Evolutionary conservation across 2,888 invertebrate genomes (phyloP), one percentile per base, ranked within the genome.

Genomic region (Loripinus fragilis): DNA sequence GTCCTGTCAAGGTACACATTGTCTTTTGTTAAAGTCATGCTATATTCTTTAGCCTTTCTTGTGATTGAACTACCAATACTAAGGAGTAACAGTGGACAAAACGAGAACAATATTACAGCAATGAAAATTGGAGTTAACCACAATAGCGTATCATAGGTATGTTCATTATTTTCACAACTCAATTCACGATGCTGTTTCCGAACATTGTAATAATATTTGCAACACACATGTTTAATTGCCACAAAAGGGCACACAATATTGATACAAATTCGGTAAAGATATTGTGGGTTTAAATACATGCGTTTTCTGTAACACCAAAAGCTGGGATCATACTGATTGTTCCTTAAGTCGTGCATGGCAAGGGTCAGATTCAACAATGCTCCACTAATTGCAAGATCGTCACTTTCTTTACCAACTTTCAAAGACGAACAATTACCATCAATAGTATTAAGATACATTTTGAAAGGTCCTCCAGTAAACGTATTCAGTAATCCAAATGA

Each of bases 341-440:
- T 12, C 20, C 8, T 3, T 20, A 45, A 3, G 15, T 12, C n/a
- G 3, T 3, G 38, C 23, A 42, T 17, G 1, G 42, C 15, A 8
- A 7, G 20, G 20, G 30, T 64, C 1, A 64, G 64, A n/a, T 8
- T 30, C 2, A 17, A 33, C 2, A 64, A 20, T 33, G 28, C 28
- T 33, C 5, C 17, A 64, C 17, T 3, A 12, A 45, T 45, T 20
- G 45, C 17, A 5, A 5, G 7, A 17, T 45, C 45, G 3, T 8
- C 41, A 8, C 28, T 7, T 23, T n/a, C 30, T 3, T 69, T 48
- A 0, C 80, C 80, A 28, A 80, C 80, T 25, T 25, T 15, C 15
- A 80, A n/a, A 23, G 69, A 64, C 17, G 60, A 52, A 67, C 80
- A 80, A 35, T 76, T 66, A 23, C 80, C 80, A 20, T 45, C 25